phyloP scores from a whole-genome alignment of 2,113 vertebrate genomes.

The Salvelinus alpinus region DNA sequence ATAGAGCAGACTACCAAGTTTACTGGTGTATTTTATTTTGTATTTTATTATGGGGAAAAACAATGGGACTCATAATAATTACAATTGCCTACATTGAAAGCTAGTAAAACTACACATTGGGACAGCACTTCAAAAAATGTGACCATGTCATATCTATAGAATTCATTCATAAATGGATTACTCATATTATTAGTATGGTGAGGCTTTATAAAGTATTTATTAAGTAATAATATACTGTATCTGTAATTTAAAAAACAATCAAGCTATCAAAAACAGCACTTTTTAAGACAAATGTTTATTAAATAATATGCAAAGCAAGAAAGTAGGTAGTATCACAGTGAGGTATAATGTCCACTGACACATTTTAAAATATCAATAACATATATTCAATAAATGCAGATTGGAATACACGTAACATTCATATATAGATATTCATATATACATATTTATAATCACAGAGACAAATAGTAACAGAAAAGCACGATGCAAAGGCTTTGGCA shows the following conservation, averaged over 20 bases:
- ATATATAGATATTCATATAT: slow-evolving; percentile 72
- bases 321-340: slow-evolving; percentile 78
- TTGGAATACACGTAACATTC: slow-evolving; percentile 73
- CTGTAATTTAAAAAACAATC: slow-evolving; percentile 48
- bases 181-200: slow-evolving; percentile 14
- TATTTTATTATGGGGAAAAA: slow-evolving; percentile 63
- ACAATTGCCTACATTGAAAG: not conserved
- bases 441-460: slow-evolving; percentile 69
- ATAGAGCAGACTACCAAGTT: not conserved
- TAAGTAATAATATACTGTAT: slow-evolving; percentile 60
- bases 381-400: slow-evolving; percentile 73
- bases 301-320: slow-evolving; percentile 73
- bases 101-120: slow-evolving; percentile 11
- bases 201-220: slow-evolving; percentile 34
- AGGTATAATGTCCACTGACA: slow-evolving; percentile 75
- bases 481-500: slow-evolving; percentile 75
- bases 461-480: slow-evolving; percentile 55
- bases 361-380: slow-evolving; percentile 63
- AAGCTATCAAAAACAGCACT: slow-evolving; percentile 55
- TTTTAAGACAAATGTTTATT: slow-evolving; percentile 68
- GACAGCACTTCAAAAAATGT: slow-evolving; percentile 1
- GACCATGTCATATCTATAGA: not conserved
- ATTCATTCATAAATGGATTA: slow-evolving; percentile 24
- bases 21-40: slow-evolving; percentile 4
- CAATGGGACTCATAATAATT: slow-evolving; percentile 46